A percentile compares a stretch with the other conserved stretches of the same genome.
Evolutionary conservation across 1,140 invertebrate species (phyloP).

Genomic region (Drosophila sp.): DNA sequence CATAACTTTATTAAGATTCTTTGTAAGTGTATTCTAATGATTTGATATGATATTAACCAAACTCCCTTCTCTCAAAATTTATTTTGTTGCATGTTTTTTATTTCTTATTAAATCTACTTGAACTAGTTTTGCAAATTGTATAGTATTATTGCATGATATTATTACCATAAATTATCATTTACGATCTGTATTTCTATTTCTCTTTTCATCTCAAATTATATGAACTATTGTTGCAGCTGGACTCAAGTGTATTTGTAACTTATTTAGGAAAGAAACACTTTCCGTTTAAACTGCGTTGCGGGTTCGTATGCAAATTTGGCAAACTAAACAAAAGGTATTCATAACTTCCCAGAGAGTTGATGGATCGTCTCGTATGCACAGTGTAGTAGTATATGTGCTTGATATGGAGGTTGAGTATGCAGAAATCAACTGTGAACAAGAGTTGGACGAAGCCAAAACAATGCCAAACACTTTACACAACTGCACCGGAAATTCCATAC

Average conservation of each 20-base stretch:
- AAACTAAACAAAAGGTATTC: slow-evolving; percentile 21
- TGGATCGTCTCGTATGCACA: slow-evolving; percentile 19
- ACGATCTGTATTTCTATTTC: not conserved
- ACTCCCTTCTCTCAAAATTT: too few species aligned
- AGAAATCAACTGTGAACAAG: slow-evolving; percentile 37
- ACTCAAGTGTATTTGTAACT: slow-evolving; percentile 13
- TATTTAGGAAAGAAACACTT: slow-evolving; percentile 11
- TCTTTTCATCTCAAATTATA: slow-evolving; percentile 1
- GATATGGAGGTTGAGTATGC: slow-evolving; percentile 21
- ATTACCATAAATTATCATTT: not conserved
- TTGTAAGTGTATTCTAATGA: too few species aligned
- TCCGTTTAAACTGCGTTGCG: slow-evolving; percentile 17
- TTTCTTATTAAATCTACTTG: too few species aligned
- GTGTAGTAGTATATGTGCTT: not conserved
- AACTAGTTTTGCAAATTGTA: too few species aligned
- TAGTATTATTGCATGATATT: not conserved
- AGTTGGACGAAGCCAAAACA: slow-evolving; percentile 40
- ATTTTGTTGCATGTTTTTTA: too few species aligned
- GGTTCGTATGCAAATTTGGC: slow-evolving; percentile 41
- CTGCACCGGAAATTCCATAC: slow-evolving; percentile 43
- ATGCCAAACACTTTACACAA: slow-evolving; percentile 48
- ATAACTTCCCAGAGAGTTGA: slow-evolving; percentile 37
- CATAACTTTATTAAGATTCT: too few species aligned
- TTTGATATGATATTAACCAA: too few species aligned
- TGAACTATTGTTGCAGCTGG: slow-evolving; percentile 1